A percentile compares a stretch with the other conserved stretches of the same genome.
phyloP scores from a whole-genome alignment of 2,888 invertebrate species.

The Spisula solida region DNA sequence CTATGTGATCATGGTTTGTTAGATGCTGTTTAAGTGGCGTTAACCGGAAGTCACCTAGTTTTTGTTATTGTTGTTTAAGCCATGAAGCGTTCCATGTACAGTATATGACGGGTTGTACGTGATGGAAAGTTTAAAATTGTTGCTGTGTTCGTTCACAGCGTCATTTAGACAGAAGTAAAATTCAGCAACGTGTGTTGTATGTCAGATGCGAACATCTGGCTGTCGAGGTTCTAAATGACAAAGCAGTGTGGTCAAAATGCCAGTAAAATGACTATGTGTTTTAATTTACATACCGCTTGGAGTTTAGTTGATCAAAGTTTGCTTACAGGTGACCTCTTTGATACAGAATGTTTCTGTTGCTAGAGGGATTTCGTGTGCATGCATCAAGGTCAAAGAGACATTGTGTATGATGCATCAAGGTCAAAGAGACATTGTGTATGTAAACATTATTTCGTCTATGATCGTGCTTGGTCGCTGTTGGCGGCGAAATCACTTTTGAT shows the following conservation, averaged over 20 bases:
- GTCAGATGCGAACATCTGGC: not conserved
- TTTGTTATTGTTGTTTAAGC: not conserved
- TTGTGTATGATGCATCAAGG: not conserved
- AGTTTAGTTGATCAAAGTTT: not conserved
- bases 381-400: not conserved
- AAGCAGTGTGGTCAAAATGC: slow-evolving; percentile 3
- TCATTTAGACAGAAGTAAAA: not conserved
- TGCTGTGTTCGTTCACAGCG: not conserved
- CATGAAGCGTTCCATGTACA: slow-evolving; percentile 11
- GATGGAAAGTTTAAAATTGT: not conserved
- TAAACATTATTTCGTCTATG: too few species aligned
- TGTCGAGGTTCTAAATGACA: not conserved
- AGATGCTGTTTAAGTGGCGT: not conserved
- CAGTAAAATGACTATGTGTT: not conserved
- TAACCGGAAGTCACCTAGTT: not conserved
- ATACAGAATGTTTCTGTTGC: not conserved
- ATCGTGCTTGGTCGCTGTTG: not conserved
- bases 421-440: too few species aligned
- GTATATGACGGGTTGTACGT: not conserved
- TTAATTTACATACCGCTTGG: not conserved
- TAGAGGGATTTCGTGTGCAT: not conserved
- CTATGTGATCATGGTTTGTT: not conserved
- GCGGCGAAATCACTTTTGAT: not conserved
- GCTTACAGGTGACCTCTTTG: not conserved
- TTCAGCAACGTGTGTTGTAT: not conserved